These are phyloP conservation scores for Nannoperca obscura DNA, from an alignment of 2,797 vertebrate species.

Conservation along the genomic window DNA sequence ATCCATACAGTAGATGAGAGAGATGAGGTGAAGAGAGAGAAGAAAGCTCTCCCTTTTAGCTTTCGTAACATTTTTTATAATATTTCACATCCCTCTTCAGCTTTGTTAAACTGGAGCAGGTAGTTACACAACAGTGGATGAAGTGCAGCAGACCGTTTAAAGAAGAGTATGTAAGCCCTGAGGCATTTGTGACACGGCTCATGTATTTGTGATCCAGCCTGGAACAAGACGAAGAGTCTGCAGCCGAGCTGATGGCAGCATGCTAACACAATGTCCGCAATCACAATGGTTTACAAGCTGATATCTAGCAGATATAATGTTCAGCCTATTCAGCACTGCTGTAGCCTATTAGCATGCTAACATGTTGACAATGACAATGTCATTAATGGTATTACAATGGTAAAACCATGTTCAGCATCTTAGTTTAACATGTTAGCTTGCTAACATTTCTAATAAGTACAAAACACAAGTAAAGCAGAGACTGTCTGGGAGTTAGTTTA, in stretches of 20 bases:
- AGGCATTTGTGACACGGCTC: slow-evolving; percentile 26
- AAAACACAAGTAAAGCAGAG: not conserved
- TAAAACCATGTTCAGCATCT: too few species aligned
- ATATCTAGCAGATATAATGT: not conserved
- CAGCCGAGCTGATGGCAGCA: not conserved
- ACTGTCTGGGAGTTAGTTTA: not conserved
- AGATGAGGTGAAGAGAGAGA: slow-evolving; percentile 17
- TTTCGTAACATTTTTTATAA: slow-evolving; percentile 1
- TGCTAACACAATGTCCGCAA: not conserved
- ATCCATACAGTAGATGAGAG: slow-evolving; percentile 29
- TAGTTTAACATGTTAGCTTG: not conserved
- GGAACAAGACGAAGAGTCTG: not conserved
- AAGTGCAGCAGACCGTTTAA: slow-evolving; percentile 40
- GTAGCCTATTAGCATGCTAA: not conserved
- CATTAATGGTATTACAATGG: too few species aligned
- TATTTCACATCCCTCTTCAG: slow-evolving; percentile 29
- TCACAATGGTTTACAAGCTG: not conserved
- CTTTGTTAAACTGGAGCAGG: slow-evolving; percentile 29
- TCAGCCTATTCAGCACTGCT: too few species aligned
- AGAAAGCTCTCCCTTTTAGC: not conserved
- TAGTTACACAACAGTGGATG: slow-evolving; percentile 20
- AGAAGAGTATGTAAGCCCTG: slow-evolving; percentile 28
- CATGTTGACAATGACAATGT: not conserved
- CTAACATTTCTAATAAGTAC: not conserved
- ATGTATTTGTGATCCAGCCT: slow-evolving; percentile 21